These are phyloP conservation scores for Liasis olivaceus DNA, from an alignment of 2,797 vertebrate species.

Conservation along the genomic window DNA sequence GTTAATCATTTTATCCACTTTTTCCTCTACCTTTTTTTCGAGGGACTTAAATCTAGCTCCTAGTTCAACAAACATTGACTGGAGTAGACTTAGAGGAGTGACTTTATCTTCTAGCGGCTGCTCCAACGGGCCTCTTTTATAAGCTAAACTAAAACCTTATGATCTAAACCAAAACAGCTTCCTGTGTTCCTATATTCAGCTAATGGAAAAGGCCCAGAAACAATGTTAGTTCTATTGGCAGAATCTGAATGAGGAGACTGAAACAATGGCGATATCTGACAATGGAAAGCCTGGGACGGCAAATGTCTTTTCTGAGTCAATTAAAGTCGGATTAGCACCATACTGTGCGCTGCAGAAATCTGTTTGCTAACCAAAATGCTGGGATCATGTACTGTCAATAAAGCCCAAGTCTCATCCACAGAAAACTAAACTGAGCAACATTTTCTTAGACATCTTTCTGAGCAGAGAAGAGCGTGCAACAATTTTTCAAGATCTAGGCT, in stretches of 20 bases:
- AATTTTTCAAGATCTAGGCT: background rate
- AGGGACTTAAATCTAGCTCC: too few species aligned
- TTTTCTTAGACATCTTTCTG: background rate
- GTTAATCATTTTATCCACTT: too few species aligned
- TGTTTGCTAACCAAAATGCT: background rate
- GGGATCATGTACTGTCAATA: background rate
- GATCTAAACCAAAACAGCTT: background rate
- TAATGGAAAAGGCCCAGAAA: background rate
- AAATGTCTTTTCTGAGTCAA: too few species aligned
- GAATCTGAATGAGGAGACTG: background rate
- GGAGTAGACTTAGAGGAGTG: too few species aligned
- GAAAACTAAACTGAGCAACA: background rate
- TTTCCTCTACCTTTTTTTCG: too few species aligned
- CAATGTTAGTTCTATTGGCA: too few species aligned
- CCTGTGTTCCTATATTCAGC: background rate
- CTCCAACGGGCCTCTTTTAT: too few species aligned
- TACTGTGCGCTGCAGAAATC: background rate
- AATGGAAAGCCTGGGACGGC: background rate
- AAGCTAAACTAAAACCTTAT: too few species aligned
- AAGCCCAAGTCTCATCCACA: background rate
- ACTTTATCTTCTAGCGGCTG: too few species aligned
- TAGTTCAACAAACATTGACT: too few species aligned
- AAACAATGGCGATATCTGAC: background rate
- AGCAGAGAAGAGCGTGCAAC: too few species aligned
- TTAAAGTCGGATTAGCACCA: background rate